Conservation (phyloP, 2,888 invertebrate genomes). For the Campoplex capitator region DNA sequence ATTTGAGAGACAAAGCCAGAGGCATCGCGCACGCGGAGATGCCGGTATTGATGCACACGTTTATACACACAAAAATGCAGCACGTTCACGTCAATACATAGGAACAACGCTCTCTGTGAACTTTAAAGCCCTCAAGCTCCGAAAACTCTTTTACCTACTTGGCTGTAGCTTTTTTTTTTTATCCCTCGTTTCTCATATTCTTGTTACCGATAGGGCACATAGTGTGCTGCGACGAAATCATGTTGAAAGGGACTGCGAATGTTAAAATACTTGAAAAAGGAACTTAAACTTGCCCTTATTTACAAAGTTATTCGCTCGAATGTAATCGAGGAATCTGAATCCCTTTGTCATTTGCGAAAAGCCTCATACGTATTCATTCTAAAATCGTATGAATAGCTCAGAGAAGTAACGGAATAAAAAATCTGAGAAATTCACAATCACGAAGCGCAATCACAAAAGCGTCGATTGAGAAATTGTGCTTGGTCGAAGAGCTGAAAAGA, state of each 20-base stretch:
- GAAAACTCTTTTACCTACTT: slow-evolving; percentile 38
- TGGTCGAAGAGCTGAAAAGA: neutral
- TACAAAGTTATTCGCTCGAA: neutral
- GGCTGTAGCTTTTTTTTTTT: neutral
- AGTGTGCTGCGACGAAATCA: slow-evolving; percentile 7
- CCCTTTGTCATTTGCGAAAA: neutral
- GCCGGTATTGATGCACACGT: slow-evolving; percentile 30
- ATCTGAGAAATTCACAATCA: neutral
- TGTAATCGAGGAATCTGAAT: neutral
- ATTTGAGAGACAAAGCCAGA: slow-evolving; percentile 75
- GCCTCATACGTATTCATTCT: neutral
- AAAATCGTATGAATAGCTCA: no score
- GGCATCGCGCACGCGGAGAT: slow-evolving; percentile 11
- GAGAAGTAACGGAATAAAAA: neutral
- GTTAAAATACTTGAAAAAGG: neutral
- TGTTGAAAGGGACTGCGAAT: neutral
- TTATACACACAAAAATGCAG: slow-evolving; percentile 24
- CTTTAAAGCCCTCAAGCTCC: slow-evolving; percentile 65
- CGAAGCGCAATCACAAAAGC: neutral
- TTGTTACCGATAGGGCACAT: neutral
- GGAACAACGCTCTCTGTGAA: slow-evolving; percentile 46
- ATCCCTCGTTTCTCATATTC: neutral
- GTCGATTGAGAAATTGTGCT: neutral
- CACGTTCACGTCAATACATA: slow-evolving; percentile 2
- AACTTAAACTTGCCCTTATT: neutral